A percentile compares a stretch with the other conserved stretches of the same genome.
Conservation (phyloP, 2,797 vertebrate species). For the Acanthurus leucopareius region DNA sequence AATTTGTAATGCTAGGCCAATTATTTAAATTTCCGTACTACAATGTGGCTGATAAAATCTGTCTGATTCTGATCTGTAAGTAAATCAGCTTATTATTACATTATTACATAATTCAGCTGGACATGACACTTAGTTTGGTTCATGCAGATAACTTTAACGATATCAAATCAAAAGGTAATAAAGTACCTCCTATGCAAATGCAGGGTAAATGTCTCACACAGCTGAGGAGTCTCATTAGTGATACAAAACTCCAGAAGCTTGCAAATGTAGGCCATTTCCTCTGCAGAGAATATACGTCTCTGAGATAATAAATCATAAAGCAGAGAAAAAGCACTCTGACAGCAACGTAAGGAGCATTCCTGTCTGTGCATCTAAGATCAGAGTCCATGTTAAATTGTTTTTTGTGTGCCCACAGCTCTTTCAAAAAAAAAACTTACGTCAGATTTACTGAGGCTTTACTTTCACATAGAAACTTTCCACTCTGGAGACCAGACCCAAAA, state of each 20-base stretch:
- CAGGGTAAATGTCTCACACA: conserved; percentile 17
- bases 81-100: conserved; percentile 7
- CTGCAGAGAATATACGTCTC: conserved; percentile 50
- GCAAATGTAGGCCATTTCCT: conserved; percentile 43
- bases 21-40: background rate
- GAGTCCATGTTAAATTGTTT: background rate
- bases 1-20: too few relatives aligned
- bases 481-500: background rate
- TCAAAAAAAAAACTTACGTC: background rate
- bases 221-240: conserved; percentile 19
- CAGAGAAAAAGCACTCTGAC: conserved; percentile 22
- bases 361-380: conserved; percentile 22
- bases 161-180: conserved; percentile 1
- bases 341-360: conserved; percentile 14
- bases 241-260: conserved; percentile 12
- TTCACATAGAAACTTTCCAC: background rate
- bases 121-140: background rate
- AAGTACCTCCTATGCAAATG: conserved; percentile 19
- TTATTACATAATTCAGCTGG: background rate
- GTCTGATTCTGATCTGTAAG: background rate
- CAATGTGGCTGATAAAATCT: background rate
- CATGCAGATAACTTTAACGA: conserved; percentile 11
- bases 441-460: background rate
- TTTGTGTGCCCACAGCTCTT: conserved; percentile 8
- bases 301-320: conserved; percentile 65